Evolutionary conservation across 2,888 invertebrate species (phyloP).

Genomic region (Ethmia dodecea): DNA sequence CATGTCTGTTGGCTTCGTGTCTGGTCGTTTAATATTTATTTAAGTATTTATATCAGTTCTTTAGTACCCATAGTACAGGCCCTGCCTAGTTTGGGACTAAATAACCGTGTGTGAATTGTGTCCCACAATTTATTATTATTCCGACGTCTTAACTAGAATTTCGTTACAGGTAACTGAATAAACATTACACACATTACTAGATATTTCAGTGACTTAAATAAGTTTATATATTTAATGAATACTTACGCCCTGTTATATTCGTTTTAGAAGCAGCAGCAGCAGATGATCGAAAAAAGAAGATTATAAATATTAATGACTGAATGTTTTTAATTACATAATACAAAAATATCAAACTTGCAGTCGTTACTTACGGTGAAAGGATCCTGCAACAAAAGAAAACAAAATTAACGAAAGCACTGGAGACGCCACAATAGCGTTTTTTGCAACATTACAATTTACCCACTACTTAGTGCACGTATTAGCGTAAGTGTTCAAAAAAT

Average conservation of each 20-base stretch:
- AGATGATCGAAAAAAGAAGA: slow-evolving; percentile 15
- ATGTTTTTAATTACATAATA: background rate
- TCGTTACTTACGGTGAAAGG: slow-evolving; percentile 77
- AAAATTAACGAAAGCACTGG: background rate
- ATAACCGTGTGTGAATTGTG: too few relatives aligned
- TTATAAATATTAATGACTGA: background rate
- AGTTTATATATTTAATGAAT: too few relatives aligned
- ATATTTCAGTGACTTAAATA: too few relatives aligned
- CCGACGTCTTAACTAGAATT: too few relatives aligned
- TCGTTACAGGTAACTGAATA: too few relatives aligned
- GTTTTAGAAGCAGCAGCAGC: slow-evolving; percentile 12
- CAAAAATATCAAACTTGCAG: background rate
- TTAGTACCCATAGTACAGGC: too few relatives aligned
- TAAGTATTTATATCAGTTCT: too few relatives aligned
- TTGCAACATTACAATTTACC: background rate
- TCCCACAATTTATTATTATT: too few relatives aligned
- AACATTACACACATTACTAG: too few relatives aligned
- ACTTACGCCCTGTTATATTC: slow-evolving; percentile 45
- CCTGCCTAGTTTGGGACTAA: too few relatives aligned
- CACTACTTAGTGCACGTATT: background rate
- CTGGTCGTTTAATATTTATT: too few relatives aligned
- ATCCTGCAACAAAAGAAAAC: slow-evolving; percentile 78
- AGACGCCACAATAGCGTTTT: background rate
- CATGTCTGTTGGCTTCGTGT: too few relatives aligned
- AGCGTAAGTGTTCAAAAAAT: background rate